Percentiles rank a stretch among this genome's conserved stretches.
These are phyloP conservation scores for human DNA, from an alignment of 2,113 vertebrate species.

Conservation along the genomic window GRCh38 chr3:20541501-20542000, in stretches of 20 bases:
- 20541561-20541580: background rate
- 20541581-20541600: background rate
- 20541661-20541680: background rate
- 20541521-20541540: background rate
- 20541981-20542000: background rate
- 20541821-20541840: no score
- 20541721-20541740: background rate
- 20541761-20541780: background rate
- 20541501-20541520: background rate
- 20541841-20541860: background rate
- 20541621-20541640: background rate
- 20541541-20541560: constrained; percentile 16
- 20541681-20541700: background rate
- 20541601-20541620: background rate
- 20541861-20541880: background rate
- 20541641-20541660: background rate
- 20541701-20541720: background rate
- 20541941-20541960: background rate
- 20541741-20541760: background rate
- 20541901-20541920: background rate
- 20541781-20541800: background rate
- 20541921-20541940: background rate
- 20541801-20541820: background rate
- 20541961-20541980: background rate
- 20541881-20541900: background rate